phyloP scores from a whole-genome alignment of 2,888 invertebrate species.

The Anticlea derivata region DNA sequence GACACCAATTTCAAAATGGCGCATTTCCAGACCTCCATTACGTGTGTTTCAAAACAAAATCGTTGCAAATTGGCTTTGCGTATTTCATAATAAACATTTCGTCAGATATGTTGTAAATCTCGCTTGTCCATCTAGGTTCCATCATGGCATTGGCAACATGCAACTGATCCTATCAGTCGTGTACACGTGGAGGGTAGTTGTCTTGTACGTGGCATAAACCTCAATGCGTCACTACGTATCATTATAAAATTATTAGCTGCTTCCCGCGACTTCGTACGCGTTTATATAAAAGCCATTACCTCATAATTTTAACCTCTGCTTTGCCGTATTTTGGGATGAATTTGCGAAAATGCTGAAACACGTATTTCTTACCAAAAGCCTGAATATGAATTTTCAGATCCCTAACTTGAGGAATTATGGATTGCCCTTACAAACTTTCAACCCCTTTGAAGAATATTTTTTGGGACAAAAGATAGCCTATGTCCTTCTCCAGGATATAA shows the following conservation, averaged over 20 bases:
- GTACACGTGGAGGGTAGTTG: constrained; percentile 29
- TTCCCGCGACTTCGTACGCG: too few species aligned
- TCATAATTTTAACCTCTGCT: too few species aligned
- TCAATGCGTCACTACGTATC: constrained; percentile 12
- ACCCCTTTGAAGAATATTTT: too few species aligned
- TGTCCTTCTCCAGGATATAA: too few species aligned
- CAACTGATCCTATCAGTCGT: constrained; percentile 29
- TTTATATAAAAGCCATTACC: too few species aligned
- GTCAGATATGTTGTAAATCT: constrained; percentile 28
- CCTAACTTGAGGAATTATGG: too few species aligned
- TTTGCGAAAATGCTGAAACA: too few species aligned
- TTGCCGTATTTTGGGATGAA: too few species aligned
- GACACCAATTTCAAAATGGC: constrained; percentile 5
- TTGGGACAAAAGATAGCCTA: too few species aligned
- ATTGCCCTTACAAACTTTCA: too few species aligned
- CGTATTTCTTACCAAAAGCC: too few species aligned
- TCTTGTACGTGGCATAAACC: constrained; percentile 14
- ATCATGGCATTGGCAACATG: constrained; percentile 25
- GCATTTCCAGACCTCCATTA: background rate
- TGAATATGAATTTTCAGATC: too few species aligned
- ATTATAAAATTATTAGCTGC: background rate
- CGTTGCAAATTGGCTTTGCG: constrained; percentile 14
- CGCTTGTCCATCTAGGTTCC: constrained; percentile 14
- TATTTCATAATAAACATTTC: constrained; percentile 24
- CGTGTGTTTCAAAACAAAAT: constrained; percentile 11